phyloP scores from a whole-genome alignment of 1,140 invertebrate genomes.

The Rhagoletis pomonella region DNA sequence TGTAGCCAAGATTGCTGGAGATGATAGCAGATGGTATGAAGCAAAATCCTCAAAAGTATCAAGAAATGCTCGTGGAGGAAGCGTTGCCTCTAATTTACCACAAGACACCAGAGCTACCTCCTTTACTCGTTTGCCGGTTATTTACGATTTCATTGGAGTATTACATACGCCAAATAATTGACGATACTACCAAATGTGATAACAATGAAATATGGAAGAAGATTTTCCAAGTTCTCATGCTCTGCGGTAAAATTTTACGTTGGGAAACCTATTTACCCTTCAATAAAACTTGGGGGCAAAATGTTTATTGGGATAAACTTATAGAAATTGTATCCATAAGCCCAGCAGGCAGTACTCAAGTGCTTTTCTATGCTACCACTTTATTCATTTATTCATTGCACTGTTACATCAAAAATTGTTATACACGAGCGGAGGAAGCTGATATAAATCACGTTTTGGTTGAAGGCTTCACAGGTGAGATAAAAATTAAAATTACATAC shows the following conservation, averaged over 20 bases:
- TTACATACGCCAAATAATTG: constrained; percentile 70
- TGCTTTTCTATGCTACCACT: constrained; percentile 80
- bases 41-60: constrained; percentile 66
- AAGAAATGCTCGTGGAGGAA: constrained; percentile 70
- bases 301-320: constrained; percentile 83
- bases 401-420: constrained; percentile 77
- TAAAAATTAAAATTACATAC: background rate
- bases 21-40: constrained; percentile 70
- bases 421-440: constrained; percentile 65
- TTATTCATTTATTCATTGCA: constrained; percentile 83
- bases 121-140: constrained; percentile 65
- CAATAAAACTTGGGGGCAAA: constrained; percentile 76
- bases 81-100: constrained; percentile 70
- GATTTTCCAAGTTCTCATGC: constrained; percentile 84
- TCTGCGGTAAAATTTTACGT: constrained; percentile 84
- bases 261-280: constrained; percentile 82
- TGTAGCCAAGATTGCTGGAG: constrained; percentile 66
- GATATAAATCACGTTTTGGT: constrained; percentile 73
- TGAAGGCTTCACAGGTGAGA: constrained; percentile 75
- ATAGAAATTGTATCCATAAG: constrained; percentile 71
- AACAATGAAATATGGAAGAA: constrained; percentile 86
- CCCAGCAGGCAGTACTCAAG: constrained; percentile 77
- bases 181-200: constrained; percentile 78
- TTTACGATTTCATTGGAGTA: constrained; percentile 71
- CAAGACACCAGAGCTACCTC: constrained; percentile 67